Percentiles rank a stretch among this genome's conserved stretches.
Conservation (phyloP, 2,888 invertebrate genomes). For the Leptopilina myrica region DNA sequence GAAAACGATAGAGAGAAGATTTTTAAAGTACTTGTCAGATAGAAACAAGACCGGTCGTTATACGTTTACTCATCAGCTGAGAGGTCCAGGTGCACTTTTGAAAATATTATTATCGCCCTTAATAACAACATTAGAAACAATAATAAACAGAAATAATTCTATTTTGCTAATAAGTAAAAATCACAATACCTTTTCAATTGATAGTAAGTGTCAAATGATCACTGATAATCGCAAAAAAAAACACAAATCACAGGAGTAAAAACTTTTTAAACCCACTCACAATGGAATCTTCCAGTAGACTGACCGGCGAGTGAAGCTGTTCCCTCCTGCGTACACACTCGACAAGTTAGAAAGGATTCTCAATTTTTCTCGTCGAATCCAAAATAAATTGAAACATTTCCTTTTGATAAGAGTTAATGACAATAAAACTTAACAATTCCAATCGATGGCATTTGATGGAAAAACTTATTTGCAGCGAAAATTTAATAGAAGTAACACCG, state of each 20-base stretch:
- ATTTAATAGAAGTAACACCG: constrained; percentile 60
- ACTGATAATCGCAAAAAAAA: constrained; percentile 53
- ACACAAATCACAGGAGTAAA: constrained; percentile 59
- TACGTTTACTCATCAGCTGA: constrained; percentile 70
- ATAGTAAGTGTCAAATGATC: background rate
- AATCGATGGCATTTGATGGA: constrained; percentile 41
- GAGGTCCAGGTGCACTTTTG: constrained; percentile 63
- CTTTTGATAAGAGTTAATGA: background rate
- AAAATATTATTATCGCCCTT: background rate
- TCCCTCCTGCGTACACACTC: constrained; percentile 74
- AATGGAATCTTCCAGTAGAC: constrained; percentile 76
- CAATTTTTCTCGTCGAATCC: constrained; percentile 46
- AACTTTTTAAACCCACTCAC: constrained; percentile 73
- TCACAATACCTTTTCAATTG: constrained; percentile 27
- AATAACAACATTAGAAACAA: background rate
- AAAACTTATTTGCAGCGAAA: constrained; percentile 65
- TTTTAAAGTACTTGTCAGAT: constrained; percentile 19
- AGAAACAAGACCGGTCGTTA: constrained; percentile 31
- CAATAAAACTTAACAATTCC: constrained; percentile 1
- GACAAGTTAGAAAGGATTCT: constrained; percentile 57
- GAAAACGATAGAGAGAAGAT: background rate
- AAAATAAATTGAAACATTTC: background rate
- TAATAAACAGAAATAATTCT: background rate
- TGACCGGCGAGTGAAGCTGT: constrained; percentile 74
- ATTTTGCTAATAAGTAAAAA: background rate